Conservation (phyloP, 2,113 vertebrate genomes). For the Chaenogobius annularis region DNA sequence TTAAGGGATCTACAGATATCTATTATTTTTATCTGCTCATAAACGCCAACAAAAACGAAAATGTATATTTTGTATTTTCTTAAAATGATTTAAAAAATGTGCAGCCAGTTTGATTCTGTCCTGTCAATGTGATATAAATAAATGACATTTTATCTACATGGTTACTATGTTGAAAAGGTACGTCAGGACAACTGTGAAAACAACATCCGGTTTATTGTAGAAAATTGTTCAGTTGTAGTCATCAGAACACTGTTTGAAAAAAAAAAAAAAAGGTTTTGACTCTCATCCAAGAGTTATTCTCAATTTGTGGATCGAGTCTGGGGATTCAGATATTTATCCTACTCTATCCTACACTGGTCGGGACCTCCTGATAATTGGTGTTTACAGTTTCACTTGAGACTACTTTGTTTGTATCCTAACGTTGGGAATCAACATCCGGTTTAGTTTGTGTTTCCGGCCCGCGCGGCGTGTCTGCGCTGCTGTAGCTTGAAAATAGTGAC, state of each 20-base stretch:
- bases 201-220: too few relatives aligned
- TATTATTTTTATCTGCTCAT: background rate
- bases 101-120: slow-evolving; percentile 64
- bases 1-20: slow-evolving; percentile 13
- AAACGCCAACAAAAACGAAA: slow-evolving; percentile 43
- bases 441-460: slow-evolving; percentile 2
- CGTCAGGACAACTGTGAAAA: too few relatives aligned
- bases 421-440: background rate
- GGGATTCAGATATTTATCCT: too few relatives aligned
- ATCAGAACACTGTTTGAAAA: too few relatives aligned
- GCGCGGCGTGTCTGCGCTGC: background rate
- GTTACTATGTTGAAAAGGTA: background rate
- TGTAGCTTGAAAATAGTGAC: background rate
- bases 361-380: too few relatives aligned
- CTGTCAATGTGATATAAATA: slow-evolving; percentile 69
- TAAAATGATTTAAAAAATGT: slow-evolving; percentile 49
- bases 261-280: too few relatives aligned
- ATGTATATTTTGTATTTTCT: slow-evolving; percentile 79
- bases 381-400: too few relatives aligned
- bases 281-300: too few relatives aligned
- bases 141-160: slow-evolving; percentile 62
- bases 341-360: too few relatives aligned
- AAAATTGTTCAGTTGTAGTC: too few relatives aligned
- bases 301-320: too few relatives aligned
- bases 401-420: too few relatives aligned